Evolutionary conservation across 2,113 vertebrate genomes (phyloP).

Genomic region (Acinonyx jubatus): DNA sequence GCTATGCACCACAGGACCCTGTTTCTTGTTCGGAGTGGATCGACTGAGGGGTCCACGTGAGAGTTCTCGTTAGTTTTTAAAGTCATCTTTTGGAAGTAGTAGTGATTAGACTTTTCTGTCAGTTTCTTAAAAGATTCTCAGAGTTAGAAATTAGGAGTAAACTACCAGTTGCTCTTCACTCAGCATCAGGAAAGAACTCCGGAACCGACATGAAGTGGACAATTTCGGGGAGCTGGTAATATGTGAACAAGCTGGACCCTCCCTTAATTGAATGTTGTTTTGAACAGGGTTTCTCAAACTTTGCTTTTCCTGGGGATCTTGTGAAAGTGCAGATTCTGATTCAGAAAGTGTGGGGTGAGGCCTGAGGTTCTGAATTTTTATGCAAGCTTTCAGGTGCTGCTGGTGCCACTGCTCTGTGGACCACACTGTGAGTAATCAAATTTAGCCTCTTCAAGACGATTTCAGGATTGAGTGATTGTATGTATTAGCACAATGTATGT

Average conservation of each 20-base stretch:
- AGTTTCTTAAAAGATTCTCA: neutral
- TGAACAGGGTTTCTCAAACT: neutral
- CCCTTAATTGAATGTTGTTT: neutral
- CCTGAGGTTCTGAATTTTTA: neutral
- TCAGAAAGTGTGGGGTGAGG: neutral
- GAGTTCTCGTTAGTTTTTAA: conserved; percentile 16
- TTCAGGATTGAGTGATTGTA: neutral
- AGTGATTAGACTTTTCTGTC: conserved; percentile 2
- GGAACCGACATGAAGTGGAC: neutral
- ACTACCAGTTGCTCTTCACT: neutral
- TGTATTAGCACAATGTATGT: neutral
- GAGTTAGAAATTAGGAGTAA: conserved; percentile 21
- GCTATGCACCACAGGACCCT: neutral
- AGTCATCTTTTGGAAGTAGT: conserved; percentile 35
- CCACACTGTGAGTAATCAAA: neutral
- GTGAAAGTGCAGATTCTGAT: neutral
- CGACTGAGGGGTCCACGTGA: neutral
- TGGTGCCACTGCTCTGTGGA: neutral
- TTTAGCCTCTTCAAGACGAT: neutral
- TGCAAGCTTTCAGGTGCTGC: neutral
- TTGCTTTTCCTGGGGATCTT: neutral
- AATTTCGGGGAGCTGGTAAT: neutral
- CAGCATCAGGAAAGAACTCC: neutral
- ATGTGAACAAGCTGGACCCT: neutral
- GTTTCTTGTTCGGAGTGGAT: neutral